A percentile compares a stretch with the other conserved stretches of the same genome.
These are phyloP conservation scores for Gorsachius goisagi DNA, from an alignment of 2,113 vertebrate species.

Conservation along the genomic window DNA sequence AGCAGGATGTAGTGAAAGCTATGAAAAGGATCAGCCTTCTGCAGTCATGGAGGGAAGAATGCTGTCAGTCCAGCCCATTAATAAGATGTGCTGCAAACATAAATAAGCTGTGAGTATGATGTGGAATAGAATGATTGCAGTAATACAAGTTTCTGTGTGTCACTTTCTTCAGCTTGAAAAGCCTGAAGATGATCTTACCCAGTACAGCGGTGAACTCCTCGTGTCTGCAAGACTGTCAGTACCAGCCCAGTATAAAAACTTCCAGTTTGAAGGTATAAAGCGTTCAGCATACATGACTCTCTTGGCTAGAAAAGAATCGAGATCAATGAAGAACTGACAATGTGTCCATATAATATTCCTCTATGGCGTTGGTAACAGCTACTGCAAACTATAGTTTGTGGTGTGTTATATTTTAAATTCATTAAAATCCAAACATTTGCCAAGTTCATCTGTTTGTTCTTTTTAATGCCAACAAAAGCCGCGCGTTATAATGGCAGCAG, in stretches of 20 bases:
- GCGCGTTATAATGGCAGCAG: background rate
- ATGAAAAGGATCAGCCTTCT: background rate
- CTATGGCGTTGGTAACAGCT: background rate
- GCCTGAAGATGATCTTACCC: constrained; percentile 13
- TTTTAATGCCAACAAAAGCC: background rate
- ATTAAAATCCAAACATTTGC: background rate
- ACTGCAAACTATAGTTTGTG: background rate
- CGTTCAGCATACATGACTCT: background rate
- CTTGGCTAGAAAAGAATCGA: background rate
- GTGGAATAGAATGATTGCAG: background rate
- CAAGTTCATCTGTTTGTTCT: background rate
- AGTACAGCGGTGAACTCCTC: constrained; percentile 46
- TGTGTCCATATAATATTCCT: background rate
- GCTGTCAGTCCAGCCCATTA: background rate
- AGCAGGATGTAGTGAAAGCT: background rate
- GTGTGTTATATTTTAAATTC: background rate
- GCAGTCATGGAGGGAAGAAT: background rate
- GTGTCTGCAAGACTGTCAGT: constrained; percentile 66
- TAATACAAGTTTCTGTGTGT: background rate
- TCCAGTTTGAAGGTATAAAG: constrained; percentile 57
- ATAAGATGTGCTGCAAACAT: background rate
- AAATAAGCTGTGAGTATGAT: background rate
- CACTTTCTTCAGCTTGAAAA: constrained; percentile 56
- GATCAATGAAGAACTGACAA: background rate
- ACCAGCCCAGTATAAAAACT: background rate